Evolutionary conservation across 2,888 invertebrate genomes (phyloP), one percentile per base, ranked within the genome.

Genomic region (Amorpha juglandis): DNA sequence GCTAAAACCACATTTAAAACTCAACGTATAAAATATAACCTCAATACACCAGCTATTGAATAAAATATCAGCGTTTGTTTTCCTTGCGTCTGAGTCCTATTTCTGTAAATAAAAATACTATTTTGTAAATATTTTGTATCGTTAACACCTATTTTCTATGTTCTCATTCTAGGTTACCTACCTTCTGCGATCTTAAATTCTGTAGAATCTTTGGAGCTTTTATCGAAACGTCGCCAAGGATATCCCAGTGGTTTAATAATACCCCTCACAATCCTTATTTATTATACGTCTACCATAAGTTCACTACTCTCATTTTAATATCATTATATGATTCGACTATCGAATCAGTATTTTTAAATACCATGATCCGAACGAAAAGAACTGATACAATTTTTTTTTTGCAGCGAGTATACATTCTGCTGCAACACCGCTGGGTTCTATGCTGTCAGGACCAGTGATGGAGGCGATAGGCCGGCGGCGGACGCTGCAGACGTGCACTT

Each of bases 391-490:
- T 53, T 66, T 63, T 63, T 70, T 71, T 45, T 63, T 78, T 71
- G 33, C 89, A 97, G 97, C 97, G 4, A 96, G 96, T 76, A 95
- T 97, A 12, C 97, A 97, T 80, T 97, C 97, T 38, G 95, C 96
- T 66, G 96, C 97, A 0, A 96, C 97, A 0, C 97, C 97, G 0
- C 79, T 96, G 0, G 97, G 97, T 0, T 95, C 96, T 0, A 87
- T 97, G 76, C 74, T 96, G 47, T 96, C 96, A 0, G 97, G 96
- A 0, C 94, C 96, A 0, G 84, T 96, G 63, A 95, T 96, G 90
- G 97, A 97, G 76, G 92, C 92, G 50, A 94, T 95, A 74, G 97
- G 97, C 0, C 92, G 97, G 66, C 94, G 95, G 69, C 92, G 95
- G 38, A 95, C 96, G 7, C 85, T 97, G 64, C 95, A 96, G 78